Base-by-base conservation (phyloP, 2,888 invertebrate genomes). In the Pollenia amentaria region DNA sequence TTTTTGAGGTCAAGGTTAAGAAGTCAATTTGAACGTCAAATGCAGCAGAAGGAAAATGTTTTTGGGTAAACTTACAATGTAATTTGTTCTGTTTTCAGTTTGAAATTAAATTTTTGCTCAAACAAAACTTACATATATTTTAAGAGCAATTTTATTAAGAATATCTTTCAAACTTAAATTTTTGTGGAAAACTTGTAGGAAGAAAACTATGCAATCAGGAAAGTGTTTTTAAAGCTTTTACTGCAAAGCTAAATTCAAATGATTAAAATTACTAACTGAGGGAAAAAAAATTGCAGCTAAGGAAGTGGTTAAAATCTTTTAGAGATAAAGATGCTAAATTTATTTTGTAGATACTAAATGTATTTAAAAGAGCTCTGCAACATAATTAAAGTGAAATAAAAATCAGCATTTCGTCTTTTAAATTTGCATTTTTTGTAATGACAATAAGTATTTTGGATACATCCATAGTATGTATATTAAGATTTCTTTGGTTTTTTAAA, bases 1-100 rank as follows among this genome's bases (percentile, higher is more conserved):
- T 14, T 55, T 51, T 75, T 29, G 42, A 65, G 83, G 57, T 86
- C 82, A 86, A 82, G 81, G 82, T 55, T 73, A 82, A 65, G 29
- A 48, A 79, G 64, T 75, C 79, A 83, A 83, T 79, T 78, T 77
- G 21, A 75, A 70, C 55, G 57, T 79, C 57, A 79, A 70, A 55
- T 64, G 10, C 48, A 51, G 70, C 9, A 40, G 16, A 76, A 83
- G 62, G 3, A 14, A 46, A 53, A 40, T 16, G 14, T 60, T 16
- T 70, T 14, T 8, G 21, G 16, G 14, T 8, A 46, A 65, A 40
- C 38, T n/a, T 44, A 16, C 12, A 64, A 64, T 16, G n/a, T 53
- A 53, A 53, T 16, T 53, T 53, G 14, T 51, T 51, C 11, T 2
- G 6, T 29, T 53, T 12, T 53, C 0, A 1, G 16, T 6, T 70